A percentile compares a stretch with the other conserved stretches of the same genome.
phyloP scores from a whole-genome alignment of 2,888 invertebrate genomes.

The Meteorus colon region DNA sequence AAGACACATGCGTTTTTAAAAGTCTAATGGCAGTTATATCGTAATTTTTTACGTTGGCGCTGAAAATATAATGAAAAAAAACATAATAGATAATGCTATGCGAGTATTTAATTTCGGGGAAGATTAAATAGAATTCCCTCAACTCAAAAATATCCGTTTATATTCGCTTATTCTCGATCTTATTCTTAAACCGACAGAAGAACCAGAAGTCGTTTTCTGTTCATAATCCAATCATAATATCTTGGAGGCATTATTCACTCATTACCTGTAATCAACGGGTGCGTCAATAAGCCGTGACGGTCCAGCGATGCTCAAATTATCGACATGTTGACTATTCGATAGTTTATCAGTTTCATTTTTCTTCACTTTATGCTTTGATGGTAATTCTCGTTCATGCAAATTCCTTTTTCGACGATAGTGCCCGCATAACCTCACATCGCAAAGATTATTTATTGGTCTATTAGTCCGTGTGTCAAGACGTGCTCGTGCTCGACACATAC shows the following conservation, averaged over 20 bases:
- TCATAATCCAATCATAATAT: too few species aligned
- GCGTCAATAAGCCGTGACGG: constrained; percentile 66
- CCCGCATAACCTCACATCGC: constrained; percentile 51
- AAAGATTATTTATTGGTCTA: constrained; percentile 44
- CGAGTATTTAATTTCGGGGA: constrained; percentile 21
- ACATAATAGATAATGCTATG: constrained; percentile 6
- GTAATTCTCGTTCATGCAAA: constrained; percentile 54
- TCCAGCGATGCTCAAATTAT: constrained; percentile 64
- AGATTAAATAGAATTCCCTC: background rate
- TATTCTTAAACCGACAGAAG: background rate
- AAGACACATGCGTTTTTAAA: constrained; percentile 48
- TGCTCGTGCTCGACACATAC: constrained; percentile 59
- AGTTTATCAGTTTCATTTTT: constrained; percentile 56
- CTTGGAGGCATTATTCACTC: background rate
- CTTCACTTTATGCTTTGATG: constrained; percentile 55
- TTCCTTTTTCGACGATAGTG: constrained; percentile 58
- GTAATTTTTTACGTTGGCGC: constrained; percentile 33
- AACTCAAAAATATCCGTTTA: constrained; percentile 18
- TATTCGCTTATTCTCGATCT: background rate
- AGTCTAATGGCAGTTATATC: constrained; percentile 38
- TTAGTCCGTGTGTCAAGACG: constrained; percentile 52
- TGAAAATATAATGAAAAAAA: constrained; percentile 39
- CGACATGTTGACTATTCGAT: constrained; percentile 54
- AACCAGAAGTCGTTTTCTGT: too few species aligned
- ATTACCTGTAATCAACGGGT: constrained; percentile 65